A percentile compares a stretch with the other conserved stretches of the same genome.
Evolutionary conservation across 2,113 vertebrate genomes (phyloP).

Genomic region (Grammomys surdaster): DNA sequence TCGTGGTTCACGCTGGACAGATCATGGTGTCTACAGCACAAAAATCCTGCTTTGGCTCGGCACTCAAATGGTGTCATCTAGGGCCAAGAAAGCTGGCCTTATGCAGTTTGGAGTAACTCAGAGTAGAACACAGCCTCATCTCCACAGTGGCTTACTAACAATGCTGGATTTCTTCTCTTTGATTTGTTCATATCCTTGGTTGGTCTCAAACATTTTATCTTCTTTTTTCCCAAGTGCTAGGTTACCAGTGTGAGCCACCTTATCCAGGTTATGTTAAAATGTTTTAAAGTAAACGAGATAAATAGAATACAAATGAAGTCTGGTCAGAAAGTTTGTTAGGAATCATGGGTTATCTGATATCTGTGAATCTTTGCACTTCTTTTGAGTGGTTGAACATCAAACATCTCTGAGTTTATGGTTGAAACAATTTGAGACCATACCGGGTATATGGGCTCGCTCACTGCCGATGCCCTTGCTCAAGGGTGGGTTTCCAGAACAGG

Average conservation of each 20-base stretch:
- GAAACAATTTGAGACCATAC: neutral
- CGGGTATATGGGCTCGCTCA: neutral
- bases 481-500: neutral
- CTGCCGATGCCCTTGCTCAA: neutral
- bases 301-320: slow-evolving; percentile 30
- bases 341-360: slow-evolving; percentile 7
- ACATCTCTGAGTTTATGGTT: slow-evolving; percentile 13
- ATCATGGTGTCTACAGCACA: neutral
- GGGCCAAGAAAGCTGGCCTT: neutral
- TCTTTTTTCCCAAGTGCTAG: neutral
- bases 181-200: neutral
- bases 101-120: neutral
- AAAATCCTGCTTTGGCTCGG: neutral
- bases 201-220: no score
- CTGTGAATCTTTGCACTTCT: slow-evolving; percentile 1
- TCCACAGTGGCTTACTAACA: neutral
- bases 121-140: neutral
- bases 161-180: neutral
- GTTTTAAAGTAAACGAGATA: slow-evolving; percentile 39
- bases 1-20: neutral
- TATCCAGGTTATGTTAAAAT: neutral
- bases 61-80: neutral
- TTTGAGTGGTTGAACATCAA: neutral
- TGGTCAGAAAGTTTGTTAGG: neutral
- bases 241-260: neutral